A percentile compares a stretch with the other conserved stretches of the same genome.
Evolutionary conservation across 2,888 invertebrate species (phyloP).

Genomic region (Ichneumon xanthorius): DNA sequence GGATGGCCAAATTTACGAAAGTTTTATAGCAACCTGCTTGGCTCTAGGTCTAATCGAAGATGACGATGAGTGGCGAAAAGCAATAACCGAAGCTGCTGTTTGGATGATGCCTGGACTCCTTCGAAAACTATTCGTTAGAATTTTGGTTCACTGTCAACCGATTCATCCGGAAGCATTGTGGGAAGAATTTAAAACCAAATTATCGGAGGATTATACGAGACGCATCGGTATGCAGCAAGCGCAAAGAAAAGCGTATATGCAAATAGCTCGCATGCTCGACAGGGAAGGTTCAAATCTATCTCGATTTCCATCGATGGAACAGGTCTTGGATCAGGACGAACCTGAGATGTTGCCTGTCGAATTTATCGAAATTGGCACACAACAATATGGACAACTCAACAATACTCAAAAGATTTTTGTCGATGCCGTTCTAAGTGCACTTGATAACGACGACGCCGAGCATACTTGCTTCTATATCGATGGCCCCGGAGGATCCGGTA

Average conservation of each 20-base stretch:
- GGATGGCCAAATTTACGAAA: slow-evolving; percentile 70
- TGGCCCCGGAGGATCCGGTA: too few species aligned
- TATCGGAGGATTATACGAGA: slow-evolving; percentile 59
- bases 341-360: too few species aligned
- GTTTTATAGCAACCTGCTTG: slow-evolving; percentile 69
- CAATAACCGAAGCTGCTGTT: slow-evolving; percentile 49
- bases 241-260: slow-evolving; percentile 9
- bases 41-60: slow-evolving; percentile 65
- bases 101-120: slow-evolving; percentile 71
- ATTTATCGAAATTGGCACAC: too few species aligned
- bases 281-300: too few species aligned
- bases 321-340: too few species aligned
- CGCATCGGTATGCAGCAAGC: background rate
- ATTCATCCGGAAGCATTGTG: too few species aligned
- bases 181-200: slow-evolving; percentile 63
- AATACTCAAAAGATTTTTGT: slow-evolving; percentile 72
- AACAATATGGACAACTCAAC: too few species aligned
- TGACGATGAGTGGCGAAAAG: slow-evolving; percentile 60
- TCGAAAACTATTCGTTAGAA: too few species aligned
- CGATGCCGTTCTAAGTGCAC: slow-evolving; percentile 72
- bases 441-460: background rate
- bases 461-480: slow-evolving; percentile 1
- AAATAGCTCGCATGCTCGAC: too few species aligned
- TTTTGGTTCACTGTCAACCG: too few species aligned
- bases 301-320: too few species aligned